These are phyloP conservation scores for Dorcus parallelipipedus DNA, from an alignment of 2,888 invertebrate genomes.

Conservation along the genomic window DNA sequence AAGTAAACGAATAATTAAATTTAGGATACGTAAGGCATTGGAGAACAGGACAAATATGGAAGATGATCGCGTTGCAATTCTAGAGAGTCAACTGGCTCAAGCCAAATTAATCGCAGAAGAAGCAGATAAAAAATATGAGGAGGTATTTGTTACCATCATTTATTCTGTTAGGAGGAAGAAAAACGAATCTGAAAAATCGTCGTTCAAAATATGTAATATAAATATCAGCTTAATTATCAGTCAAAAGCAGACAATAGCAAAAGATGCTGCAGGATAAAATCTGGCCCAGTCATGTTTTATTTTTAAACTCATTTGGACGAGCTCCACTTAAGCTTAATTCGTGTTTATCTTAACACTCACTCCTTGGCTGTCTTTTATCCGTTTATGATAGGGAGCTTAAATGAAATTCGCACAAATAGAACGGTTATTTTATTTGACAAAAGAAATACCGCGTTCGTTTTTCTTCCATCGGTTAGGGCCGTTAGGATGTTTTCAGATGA, in stretches of 20 bases:
- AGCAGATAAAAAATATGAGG: constrained; percentile 99
- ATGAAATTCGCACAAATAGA: constrained; percentile 32
- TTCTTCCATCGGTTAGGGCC: constrained; percentile 18
- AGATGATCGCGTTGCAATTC: constrained; percentile 95
- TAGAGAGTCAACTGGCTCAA: constrained; percentile 97
- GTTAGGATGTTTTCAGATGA: constrained; percentile 20
- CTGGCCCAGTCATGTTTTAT: too few species aligned
- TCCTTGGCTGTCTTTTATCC: not conserved
- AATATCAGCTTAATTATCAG: too few species aligned
- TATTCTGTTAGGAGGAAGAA: constrained; percentile 37
- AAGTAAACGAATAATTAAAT: not conserved
- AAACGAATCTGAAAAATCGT: constrained; percentile 15
- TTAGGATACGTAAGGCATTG: constrained; percentile 95
- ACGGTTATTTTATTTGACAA: not conserved
- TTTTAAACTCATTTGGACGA: too few species aligned
- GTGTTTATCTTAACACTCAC: not conserved
- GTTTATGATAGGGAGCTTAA: not conserved
- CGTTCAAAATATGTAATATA: too few species aligned
- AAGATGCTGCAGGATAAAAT: too few species aligned
- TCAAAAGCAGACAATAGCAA: too few species aligned
- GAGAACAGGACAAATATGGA: constrained; percentile 99
- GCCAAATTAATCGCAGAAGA: constrained; percentile 99
- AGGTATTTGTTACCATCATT: constrained; percentile 63
- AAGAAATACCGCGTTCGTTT: not conserved
- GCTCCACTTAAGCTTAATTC: not conserved